These are phyloP conservation scores for Mustelus asterias DNA, from an alignment of 2,113 vertebrate genomes.

Conservation along the genomic window DNA sequence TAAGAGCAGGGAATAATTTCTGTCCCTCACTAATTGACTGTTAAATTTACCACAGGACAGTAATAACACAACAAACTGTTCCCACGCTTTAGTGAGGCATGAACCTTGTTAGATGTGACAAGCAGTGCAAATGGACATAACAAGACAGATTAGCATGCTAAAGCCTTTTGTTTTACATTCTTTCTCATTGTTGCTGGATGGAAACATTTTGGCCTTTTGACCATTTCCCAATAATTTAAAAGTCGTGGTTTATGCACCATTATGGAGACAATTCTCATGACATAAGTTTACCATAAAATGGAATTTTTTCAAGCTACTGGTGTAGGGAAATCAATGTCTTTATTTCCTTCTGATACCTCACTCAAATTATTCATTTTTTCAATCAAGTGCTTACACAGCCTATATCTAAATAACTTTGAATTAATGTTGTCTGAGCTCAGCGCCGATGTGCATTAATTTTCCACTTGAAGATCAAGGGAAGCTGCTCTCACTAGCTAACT, in stretches of 20 bases:
- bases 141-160: background rate
- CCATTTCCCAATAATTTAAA: background rate
- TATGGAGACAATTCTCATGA: background rate
- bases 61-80: background rate
- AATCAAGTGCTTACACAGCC: background rate
- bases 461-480: background rate
- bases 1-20: background rate
- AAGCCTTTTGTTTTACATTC: background rate
- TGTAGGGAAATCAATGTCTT: background rate
- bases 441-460: background rate
- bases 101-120: background rate
- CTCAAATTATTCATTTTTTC: background rate
- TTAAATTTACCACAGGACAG: background rate
- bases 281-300: background rate
- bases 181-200: background rate
- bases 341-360: background rate
- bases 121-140: slow-evolving; percentile 20
- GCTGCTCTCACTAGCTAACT: background rate
- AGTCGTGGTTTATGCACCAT: background rate
- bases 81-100: background rate
- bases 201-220: background rate
- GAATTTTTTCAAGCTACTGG: background rate
- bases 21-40: slow-evolving; percentile 1
- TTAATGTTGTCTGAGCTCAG: background rate
- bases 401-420: background rate